These are phyloP conservation scores for Podotricha telesiphe DNA, from an alignment of 2,888 invertebrate species.

Conservation along the genomic window DNA sequence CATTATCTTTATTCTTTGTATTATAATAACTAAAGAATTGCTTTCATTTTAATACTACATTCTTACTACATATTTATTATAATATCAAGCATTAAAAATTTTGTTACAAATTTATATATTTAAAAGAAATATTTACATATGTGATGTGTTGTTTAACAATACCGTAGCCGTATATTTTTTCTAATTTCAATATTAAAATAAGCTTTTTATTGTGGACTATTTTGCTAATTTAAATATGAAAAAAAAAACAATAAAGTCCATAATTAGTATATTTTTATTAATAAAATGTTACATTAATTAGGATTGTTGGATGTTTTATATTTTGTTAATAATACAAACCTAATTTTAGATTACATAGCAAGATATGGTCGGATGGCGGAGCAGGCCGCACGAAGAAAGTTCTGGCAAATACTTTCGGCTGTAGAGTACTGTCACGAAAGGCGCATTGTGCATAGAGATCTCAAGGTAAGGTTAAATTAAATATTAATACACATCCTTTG, in stretches of 20 bases:
- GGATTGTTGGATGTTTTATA: neutral
- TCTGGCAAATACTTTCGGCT: constrained; percentile 98
- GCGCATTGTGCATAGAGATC: constrained; percentile 97
- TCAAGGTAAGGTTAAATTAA: constrained; percentile 85
- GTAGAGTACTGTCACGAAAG: constrained; percentile 98
- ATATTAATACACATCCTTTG: too few species aligned
- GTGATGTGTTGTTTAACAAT: too few species aligned
- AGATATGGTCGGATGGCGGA: constrained; percentile 97
- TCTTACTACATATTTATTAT: too few species aligned
- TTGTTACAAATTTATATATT: too few species aligned
- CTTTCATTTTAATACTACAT: neutral
- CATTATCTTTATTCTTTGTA: neutral
- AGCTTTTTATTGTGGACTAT: too few species aligned
- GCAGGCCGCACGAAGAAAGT: constrained; percentile 94
- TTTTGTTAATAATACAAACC: constrained; percentile 23
- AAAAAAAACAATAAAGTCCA: too few species aligned
- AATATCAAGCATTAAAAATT: neutral
- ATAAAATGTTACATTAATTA: too few species aligned
- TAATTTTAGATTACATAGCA: constrained; percentile 92
- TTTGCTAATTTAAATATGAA: too few species aligned
- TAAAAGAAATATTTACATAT: too few species aligned
- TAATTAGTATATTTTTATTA: too few species aligned
- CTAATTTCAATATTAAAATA: too few species aligned
- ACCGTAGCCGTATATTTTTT: too few species aligned
- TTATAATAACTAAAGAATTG: constrained; percentile 3